Evolutionary conservation across 2,888 invertebrate species (phyloP).

Genomic region (Xestia ashworthii): DNA sequence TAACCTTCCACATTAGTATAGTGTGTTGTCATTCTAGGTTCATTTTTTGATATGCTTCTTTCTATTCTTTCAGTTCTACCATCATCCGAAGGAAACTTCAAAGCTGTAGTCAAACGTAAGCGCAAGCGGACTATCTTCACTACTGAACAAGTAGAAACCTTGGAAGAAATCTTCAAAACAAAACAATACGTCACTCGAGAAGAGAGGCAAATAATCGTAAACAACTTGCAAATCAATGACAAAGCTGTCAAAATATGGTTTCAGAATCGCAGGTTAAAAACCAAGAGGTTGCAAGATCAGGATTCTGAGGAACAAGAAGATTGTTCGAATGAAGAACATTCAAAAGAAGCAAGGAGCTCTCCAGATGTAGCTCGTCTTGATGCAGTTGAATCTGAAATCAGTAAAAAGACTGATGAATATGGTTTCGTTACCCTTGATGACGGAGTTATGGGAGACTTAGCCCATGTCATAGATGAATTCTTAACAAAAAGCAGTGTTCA

Average conservation of each 20-base stretch:
- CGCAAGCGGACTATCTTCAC: slow-evolving; percentile 94
- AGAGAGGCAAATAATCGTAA: slow-evolving; percentile 92
- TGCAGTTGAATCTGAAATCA: slow-evolving; percentile 74
- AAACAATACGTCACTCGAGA: slow-evolving; percentile 93
- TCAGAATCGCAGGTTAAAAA: slow-evolving; percentile 93
- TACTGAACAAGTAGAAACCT: slow-evolving; percentile 92
- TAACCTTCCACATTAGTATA: background rate
- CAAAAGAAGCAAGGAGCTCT: slow-evolving; percentile 20
- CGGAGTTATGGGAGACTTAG: slow-evolving; percentile 71
- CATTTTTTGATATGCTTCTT: background rate
- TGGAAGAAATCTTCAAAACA: slow-evolving; percentile 93
- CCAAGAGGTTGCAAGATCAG: slow-evolving; percentile 86
- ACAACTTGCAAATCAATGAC: slow-evolving; percentile 91
- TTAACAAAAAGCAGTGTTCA: slow-evolving; percentile 57
- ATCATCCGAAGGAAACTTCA: slow-evolving; percentile 61
- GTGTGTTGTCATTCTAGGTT: background rate
- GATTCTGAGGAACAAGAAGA: slow-evolving; percentile 34
- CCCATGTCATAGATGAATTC: slow-evolving; percentile 71
- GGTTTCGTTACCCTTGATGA: slow-evolving; percentile 79
- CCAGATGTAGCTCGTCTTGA: slow-evolving; percentile 66
- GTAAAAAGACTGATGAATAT: slow-evolving; percentile 72
- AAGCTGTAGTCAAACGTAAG: slow-evolving; percentile 84
- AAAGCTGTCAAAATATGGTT: slow-evolving; percentile 95
- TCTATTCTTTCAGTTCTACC: slow-evolving; percentile 61
- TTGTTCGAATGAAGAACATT: slow-evolving; percentile 15